Conservation (phyloP, 2,113 vertebrate genomes). For the Corapipo altera region DNA sequence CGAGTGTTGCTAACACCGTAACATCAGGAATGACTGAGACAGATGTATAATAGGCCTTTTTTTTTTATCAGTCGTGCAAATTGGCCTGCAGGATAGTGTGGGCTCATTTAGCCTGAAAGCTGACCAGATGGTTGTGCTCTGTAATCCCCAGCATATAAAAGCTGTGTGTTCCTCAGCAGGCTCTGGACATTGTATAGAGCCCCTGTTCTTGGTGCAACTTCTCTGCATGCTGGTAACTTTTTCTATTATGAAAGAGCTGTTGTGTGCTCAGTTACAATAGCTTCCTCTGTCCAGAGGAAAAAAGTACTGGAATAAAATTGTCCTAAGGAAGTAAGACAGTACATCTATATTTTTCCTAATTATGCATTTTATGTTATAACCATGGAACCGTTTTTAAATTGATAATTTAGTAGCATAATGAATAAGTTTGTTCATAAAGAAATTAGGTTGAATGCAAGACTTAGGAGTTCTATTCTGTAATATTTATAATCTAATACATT, state of each 20-base stretch:
- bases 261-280: slow-evolving; percentile 51
- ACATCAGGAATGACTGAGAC: background rate
- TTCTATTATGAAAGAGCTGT: slow-evolving; percentile 59
- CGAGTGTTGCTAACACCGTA: background rate
- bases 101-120: slow-evolving; percentile 60
- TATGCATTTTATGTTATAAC: slow-evolving; percentile 19
- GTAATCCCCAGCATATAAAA: slow-evolving; percentile 44
- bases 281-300: slow-evolving; percentile 54
- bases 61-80: slow-evolving; percentile 1
- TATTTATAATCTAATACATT: background rate
- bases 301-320: slow-evolving; percentile 45
- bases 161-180: slow-evolving; percentile 37
- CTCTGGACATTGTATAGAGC: slow-evolving; percentile 38
- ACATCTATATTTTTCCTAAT: slow-evolving; percentile 43
- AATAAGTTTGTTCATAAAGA: background rate
- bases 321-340: slow-evolving; percentile 31
- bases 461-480: background rate
- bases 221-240: slow-evolving; percentile 29
- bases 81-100: background rate
- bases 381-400: background rate
- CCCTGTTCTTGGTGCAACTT: slow-evolving; percentile 47
- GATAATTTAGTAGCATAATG: background rate
- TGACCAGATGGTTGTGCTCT: slow-evolving; percentile 59
- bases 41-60: background rate
- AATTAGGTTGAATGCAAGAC: background rate